Base-by-base conservation (phyloP, 2,888 invertebrate species). In the Euproctis similis region DNA sequence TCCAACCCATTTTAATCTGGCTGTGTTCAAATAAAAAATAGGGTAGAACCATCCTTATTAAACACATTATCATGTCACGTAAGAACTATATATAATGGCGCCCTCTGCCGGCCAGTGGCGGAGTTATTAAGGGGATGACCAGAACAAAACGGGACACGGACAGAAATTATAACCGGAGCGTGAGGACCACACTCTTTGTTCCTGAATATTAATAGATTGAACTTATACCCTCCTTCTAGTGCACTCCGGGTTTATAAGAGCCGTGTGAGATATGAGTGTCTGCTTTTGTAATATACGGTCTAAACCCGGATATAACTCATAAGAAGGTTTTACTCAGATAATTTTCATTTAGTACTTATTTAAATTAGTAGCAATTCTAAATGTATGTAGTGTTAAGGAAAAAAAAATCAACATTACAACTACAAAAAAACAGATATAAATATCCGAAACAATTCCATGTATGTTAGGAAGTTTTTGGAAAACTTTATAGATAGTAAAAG, bases 1-100 rank as follows among this genome's bases (percentile, higher is more conserved):
- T 12, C 12, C 7, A 30, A 24, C 20, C 30, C 29, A 12, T 24
- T 34, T 30, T 30, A 34, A 34, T 34, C 34, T 27, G 26, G 13
- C 23, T 24, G 18, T 6, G 19, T 10, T 34, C 30, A 24, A 34
- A 34, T 34, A 34, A 34, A 34, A 28, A 34, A 30, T 20, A 24
- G 28, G 16, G 30, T 8, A 22, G 17, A 26, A 36, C 30, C 34
- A 29, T 32, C 46, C 36, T 68, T 70, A 69, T 71, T 66, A 66
- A 66, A 54, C 50, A 36, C 45, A 59, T 64, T 66, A 64, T 60
- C 56, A 39, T 42, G 51, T 59, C 70, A 70, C 70, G 70, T 69
- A 46, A 45, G 32, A 34, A 42, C 55, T 41, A 52, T 68, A 59
- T 41, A 53, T 66, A 60, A 56, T 33, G 45, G 43, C 48, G 39